These are phyloP conservation scores for Thera obeliscata DNA, from an alignment of 2,888 invertebrate species.

Conservation along the genomic window DNA sequence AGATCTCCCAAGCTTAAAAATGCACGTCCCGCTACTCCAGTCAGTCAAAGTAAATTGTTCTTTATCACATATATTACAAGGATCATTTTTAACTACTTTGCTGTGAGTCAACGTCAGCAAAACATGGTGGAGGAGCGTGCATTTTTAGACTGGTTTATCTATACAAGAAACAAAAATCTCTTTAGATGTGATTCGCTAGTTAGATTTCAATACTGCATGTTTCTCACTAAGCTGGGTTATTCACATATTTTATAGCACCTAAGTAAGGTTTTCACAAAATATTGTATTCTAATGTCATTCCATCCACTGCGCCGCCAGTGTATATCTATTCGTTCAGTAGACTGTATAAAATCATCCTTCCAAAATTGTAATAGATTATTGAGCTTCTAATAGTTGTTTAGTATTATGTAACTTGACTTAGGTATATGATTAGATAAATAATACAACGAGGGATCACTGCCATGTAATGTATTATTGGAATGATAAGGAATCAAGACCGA, in stretches of 20 bases:
- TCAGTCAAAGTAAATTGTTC: too few species aligned
- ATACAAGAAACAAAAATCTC: too few species aligned
- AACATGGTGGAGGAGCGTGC: too few species aligned
- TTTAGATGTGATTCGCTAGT: too few species aligned
- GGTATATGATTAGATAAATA: constrained; percentile 14
- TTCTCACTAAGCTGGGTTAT: constrained; percentile 4
- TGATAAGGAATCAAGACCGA: constrained; percentile 9
- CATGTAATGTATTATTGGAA: constrained; percentile 26
- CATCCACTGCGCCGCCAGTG: constrained; percentile 53
- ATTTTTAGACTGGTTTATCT: too few species aligned
- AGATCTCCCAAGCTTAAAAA: too few species aligned
- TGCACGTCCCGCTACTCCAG: too few species aligned
- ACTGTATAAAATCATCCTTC: constrained; percentile 12
- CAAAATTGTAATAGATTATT: constrained; percentile 11
- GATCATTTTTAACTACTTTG: too few species aligned
- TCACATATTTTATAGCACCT: constrained; percentile 3
- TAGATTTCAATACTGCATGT: not conserved
- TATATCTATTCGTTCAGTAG: constrained; percentile 9
- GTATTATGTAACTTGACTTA: constrained; percentile 13
- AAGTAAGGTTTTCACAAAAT: constrained; percentile 6
- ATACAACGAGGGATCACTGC: constrained; percentile 36
- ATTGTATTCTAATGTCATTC: constrained; percentile 52
- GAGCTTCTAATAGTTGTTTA: constrained; percentile 13
- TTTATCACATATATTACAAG: too few species aligned
- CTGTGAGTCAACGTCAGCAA: too few species aligned